Evolutionary conservation across 2,888 invertebrate genomes (phyloP).

Genomic region (Tridacna gigas): DNA sequence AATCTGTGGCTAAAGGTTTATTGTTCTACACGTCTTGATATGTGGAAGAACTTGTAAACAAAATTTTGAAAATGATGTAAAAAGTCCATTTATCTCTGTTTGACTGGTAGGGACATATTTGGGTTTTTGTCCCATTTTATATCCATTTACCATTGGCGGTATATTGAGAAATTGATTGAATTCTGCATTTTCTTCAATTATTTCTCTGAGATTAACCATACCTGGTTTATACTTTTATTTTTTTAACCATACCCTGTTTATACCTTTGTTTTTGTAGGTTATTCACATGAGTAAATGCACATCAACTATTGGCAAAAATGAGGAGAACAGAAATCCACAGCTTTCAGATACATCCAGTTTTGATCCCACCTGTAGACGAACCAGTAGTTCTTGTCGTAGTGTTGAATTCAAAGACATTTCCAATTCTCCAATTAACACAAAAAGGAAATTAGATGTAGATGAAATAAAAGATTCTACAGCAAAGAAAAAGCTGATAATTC

Average conservation of each 20-base stretch:
- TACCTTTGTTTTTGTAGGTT: conserved; percentile 39
- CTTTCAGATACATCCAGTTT: neutral
- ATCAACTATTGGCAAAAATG: conserved; percentile 44
- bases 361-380: neutral
- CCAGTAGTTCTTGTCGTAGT: conserved; percentile 25
- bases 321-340: conserved; percentile 61
- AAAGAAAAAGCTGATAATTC: conserved; percentile 63
- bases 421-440: conserved; percentile 55
- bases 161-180: too few relatives aligned
- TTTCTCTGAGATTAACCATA: too few relatives aligned
- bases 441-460: conserved; percentile 28
- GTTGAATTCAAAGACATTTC: conserved; percentile 61
- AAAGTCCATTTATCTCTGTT: too few relatives aligned
- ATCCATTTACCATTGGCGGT: too few relatives aligned
- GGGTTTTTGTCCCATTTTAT: too few relatives aligned
- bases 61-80: too few relatives aligned
- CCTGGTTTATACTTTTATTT: neutral
- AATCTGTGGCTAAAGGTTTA: too few relatives aligned
- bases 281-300: conserved; percentile 69
- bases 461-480: conserved; percentile 17
- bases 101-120: too few relatives aligned
- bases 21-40: too few relatives aligned
- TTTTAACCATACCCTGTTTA: neutral
- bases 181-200: too few relatives aligned
- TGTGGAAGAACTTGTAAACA: too few relatives aligned